Base-by-base conservation (phyloP, 1,140 invertebrate species). In the Drosophila lacertosa region DNA sequence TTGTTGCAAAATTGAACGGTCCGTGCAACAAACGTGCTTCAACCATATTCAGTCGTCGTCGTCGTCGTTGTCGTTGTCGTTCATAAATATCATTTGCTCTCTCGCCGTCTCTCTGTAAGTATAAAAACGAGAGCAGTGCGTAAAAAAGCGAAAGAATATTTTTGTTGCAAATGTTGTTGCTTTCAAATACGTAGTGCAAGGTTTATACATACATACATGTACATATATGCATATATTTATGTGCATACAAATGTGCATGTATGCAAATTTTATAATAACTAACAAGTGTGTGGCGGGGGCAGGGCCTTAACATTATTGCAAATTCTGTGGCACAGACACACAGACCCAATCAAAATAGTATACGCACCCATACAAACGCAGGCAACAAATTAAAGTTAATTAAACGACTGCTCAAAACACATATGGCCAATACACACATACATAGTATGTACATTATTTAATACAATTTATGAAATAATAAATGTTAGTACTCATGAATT, bases 401-500 rank as follows among this genome's bases (percentile, higher is more conserved):
- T 74, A 74, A 69, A 33, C 37, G 66, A 42, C 37, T 57, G 50
- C 26, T 74, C 24, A 71, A 66, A 66, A 40, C 63, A 44, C 40
- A 54, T 59, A 66, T 35, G 11, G 6, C 26, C n/a, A n/a, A 29
- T 29, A 29, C 22, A 47, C n/a, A 15, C 33, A 35, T 39, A 40
- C 35, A 11, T 40, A 16, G 51, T 40, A 15, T 40, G 29, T 64
- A 44, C 50, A 63, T 57, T 54, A 68, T 55, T 62, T 73, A 73
- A 73, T 60, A 68, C 33, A 69, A 69, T 69, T 74, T 69, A 74
- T 58, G 45, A 74, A 74, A 62, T 55, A 63, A 73, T 68, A 73
- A 60, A 60, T 60, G 20, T 54, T 53, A 40, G 63, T 67, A 42
- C 33, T 45, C 15, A 37, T 67, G 48, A 64, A 70, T 70, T 64